A percentile compares a stretch with the other conserved stretches of the same genome.
These are phyloP conservation scores for Centrocercus urophasianus DNA, from an alignment of 2,113 vertebrate genomes.

Conservation along the genomic window DNA sequence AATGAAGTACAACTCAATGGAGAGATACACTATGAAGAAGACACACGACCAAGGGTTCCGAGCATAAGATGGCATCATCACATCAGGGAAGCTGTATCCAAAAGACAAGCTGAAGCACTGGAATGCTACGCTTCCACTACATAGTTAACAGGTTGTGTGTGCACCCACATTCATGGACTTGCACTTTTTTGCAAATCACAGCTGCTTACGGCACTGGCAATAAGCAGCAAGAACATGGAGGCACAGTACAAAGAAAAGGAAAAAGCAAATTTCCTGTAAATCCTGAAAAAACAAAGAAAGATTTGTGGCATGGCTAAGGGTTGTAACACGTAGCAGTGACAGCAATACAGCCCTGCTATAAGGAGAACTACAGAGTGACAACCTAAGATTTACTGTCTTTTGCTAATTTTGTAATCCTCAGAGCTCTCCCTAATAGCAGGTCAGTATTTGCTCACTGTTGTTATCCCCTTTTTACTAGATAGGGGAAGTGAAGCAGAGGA, in stretches of 20 bases:
- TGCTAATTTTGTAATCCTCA: slow-evolving; percentile 14
- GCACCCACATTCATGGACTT: background rate
- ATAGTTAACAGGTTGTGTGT: background rate
- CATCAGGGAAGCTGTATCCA: slow-evolving; percentile 90
- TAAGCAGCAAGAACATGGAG: background rate
- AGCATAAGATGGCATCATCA: slow-evolving; percentile 98
- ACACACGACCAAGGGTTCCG: slow-evolving; percentile 94
- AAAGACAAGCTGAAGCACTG: background rate
- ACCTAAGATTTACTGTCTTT: background rate
- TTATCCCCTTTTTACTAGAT: background rate
- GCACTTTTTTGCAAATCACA: background rate
- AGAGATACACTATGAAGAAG: slow-evolving; percentile 99
- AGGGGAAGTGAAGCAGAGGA: background rate
- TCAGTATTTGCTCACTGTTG: background rate
- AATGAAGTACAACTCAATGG: slow-evolving; percentile 98
- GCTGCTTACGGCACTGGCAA: background rate
- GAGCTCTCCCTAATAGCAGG: slow-evolving; percentile 27
- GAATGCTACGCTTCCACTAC: background rate
- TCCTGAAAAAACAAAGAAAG: background rate
- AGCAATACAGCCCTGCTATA: background rate
- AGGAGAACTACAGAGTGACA: background rate
- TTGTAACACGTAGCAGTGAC: background rate
- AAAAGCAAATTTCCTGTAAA: background rate
- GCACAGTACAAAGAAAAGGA: fast-evolving
- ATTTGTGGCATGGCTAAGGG: background rate